These are phyloP conservation scores for Epinephelus lanceolatus DNA, from an alignment of 2,113 vertebrate genomes.

Conservation along the genomic window DNA sequence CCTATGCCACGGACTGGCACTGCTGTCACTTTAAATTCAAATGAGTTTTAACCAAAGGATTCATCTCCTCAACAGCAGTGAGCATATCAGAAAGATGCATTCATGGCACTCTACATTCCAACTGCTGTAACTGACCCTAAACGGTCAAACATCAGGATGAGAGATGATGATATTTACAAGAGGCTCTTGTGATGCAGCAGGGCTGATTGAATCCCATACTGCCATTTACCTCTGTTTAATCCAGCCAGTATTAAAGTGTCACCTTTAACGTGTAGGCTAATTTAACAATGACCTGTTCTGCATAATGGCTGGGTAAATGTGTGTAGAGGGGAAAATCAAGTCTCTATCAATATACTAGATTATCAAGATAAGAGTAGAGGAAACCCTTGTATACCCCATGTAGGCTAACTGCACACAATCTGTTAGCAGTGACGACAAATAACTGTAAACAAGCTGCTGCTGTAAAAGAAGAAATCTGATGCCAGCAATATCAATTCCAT, in stretches of 20 bases:
- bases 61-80: not conserved
- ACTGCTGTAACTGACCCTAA: not conserved
- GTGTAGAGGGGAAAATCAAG: not conserved
- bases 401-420: not conserved
- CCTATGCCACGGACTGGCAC: too few relatives aligned
- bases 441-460: not conserved
- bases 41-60: not conserved
- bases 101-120: not conserved
- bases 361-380: not conserved
- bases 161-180: slow-evolving; percentile 20
- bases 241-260: not conserved
- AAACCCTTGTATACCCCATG: not conserved
- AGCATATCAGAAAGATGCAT: not conserved
- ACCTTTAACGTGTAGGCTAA: slow-evolving; percentile 27
- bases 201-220: slow-evolving; percentile 20
- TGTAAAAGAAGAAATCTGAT: not conserved
- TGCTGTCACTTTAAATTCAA: too few relatives aligned
- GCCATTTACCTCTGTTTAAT: slow-evolving; percentile 22
- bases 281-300: not conserved
- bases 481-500: not conserved
- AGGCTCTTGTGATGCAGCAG: slow-evolving; percentile 23
- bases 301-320: slow-evolving; percentile 2
- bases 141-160: not conserved
- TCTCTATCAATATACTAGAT: slow-evolving; percentile 8
- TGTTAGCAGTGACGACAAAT: not conserved